Conservation (phyloP, 2,113 vertebrate species). For the Macquaria ambigua region DNA sequence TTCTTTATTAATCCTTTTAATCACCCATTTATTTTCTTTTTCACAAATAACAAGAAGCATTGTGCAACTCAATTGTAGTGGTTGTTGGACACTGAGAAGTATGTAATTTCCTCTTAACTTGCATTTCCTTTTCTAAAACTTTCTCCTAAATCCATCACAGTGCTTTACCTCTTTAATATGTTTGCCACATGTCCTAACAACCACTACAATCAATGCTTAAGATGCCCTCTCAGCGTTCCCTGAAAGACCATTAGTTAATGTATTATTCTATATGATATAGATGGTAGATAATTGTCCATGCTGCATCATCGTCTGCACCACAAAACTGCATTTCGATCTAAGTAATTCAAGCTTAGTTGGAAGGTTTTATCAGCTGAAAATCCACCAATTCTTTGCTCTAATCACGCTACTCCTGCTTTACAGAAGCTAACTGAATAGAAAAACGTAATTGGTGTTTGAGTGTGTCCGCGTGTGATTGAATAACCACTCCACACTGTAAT, state of each 20-base stretch:
- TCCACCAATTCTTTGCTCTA: neutral
- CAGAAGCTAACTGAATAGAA: slow-evolving; percentile 34
- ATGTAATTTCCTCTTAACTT: neutral
- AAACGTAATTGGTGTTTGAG: neutral
- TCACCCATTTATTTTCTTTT: slow-evolving; percentile 1
- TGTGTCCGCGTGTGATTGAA: slow-evolving; percentile 31
- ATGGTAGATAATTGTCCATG: neutral
- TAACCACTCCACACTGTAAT: slow-evolving; percentile 56
- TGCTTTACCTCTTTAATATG: slow-evolving; percentile 12
- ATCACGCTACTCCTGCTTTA: neutral
- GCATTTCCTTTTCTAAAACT: neutral
- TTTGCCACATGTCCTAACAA: neutral
- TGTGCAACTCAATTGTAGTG: neutral
- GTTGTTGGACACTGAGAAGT: slow-evolving; percentile 3
- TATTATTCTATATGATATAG: neutral
- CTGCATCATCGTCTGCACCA: neutral
- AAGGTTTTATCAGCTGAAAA: neutral
- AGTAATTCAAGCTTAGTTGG: neutral
- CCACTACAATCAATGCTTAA: slow-evolving; percentile 20
- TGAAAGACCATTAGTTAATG: slow-evolving; percentile 3
- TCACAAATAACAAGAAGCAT: neutral
- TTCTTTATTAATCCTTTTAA: slow-evolving; percentile 8
- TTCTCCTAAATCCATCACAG: neutral
- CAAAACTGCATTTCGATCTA: neutral
- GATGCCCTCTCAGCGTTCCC: neutral